phyloP scores from a whole-genome alignment of 2,797 vertebrate genomes.

The Tenualosa ilisha region DNA sequence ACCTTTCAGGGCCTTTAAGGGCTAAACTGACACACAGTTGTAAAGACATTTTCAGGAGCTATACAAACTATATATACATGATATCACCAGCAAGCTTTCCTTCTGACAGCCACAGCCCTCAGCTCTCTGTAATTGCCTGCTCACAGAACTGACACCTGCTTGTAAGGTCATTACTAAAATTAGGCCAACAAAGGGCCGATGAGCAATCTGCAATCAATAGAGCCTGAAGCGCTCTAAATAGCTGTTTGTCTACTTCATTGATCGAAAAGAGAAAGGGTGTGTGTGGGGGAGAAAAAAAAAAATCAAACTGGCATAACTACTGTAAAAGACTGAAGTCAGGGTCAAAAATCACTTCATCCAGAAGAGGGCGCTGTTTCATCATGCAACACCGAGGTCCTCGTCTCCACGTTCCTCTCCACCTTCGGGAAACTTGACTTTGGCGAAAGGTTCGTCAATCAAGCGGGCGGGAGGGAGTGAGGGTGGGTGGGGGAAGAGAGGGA shows the following conservation, averaged over 20 bases:
- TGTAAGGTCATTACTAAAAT: constrained; percentile 63
- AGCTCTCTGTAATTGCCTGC: neutral
- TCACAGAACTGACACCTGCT: constrained; percentile 38
- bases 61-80: neutral
- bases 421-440: constrained; percentile 69
- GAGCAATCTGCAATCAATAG: constrained; percentile 69
- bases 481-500: neutral
- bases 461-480: neutral
- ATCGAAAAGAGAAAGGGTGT: constrained; percentile 59
- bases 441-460: constrained; percentile 69
- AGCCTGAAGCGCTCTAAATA: constrained; percentile 71
- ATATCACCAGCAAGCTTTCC: constrained; percentile 33
- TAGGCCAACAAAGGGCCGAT: constrained; percentile 64
- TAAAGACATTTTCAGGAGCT: neutral
- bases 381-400: constrained; percentile 48
- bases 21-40: neutral
- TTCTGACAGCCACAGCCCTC: neutral
- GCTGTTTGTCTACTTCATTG: constrained; percentile 74
- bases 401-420: neutral
- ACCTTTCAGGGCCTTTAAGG: neutral
- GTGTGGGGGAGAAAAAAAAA: constrained; percentile 53
- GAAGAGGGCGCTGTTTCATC: constrained; percentile 75
- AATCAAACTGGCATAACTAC: constrained; percentile 66
- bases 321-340: neutral
- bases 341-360: constrained; percentile 47